Conservation (phyloP, 2,888 invertebrate genomes). For the Gastracanthus pulcherrimus region DNA sequence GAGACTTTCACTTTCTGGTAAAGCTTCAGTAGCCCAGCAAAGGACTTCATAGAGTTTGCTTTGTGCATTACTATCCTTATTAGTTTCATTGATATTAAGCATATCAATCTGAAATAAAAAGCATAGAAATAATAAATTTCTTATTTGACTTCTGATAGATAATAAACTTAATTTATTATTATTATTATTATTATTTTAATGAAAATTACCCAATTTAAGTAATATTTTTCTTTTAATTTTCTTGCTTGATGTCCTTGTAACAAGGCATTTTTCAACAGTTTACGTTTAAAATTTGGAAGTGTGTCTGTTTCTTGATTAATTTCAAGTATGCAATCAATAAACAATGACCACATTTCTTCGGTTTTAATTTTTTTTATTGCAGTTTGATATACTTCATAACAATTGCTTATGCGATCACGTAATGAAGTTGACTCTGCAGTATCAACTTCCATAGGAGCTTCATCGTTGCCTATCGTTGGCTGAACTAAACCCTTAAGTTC, state of each 20-base stretch:
- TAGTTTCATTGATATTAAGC: slow-evolving; percentile 64
- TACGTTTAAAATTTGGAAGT: slow-evolving; percentile 78
- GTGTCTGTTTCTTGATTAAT: slow-evolving; percentile 78
- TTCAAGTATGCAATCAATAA: slow-evolving; percentile 80
- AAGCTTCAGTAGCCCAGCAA: slow-evolving; percentile 76
- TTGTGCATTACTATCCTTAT: slow-evolving; percentile 60
- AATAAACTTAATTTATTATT: not conserved
- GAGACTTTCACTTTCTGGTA: slow-evolving; percentile 77
- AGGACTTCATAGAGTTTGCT: slow-evolving; percentile 73
- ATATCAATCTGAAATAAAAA: slow-evolving; percentile 68
- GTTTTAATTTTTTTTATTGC: slow-evolving; percentile 78
- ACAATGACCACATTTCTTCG: slow-evolving; percentile 80
- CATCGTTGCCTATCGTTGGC: slow-evolving; percentile 62
- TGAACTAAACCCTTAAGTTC: slow-evolving; percentile 79
- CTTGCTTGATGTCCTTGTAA: slow-evolving; percentile 78
- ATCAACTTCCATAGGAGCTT: slow-evolving; percentile 65
- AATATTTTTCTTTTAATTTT: slow-evolving; percentile 79
- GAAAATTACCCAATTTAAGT: slow-evolving; percentile 76
- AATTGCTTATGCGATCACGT: slow-evolving; percentile 77
- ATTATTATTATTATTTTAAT: too few species aligned
- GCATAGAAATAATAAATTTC: not conserved
- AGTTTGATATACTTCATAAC: slow-evolving; percentile 78
- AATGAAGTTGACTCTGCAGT: slow-evolving; percentile 68
- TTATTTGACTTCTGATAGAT: not conserved
- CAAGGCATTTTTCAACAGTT: slow-evolving; percentile 79